Conservation (phyloP, 2,888 invertebrate genomes). For the Microplitis deprimator region DNA sequence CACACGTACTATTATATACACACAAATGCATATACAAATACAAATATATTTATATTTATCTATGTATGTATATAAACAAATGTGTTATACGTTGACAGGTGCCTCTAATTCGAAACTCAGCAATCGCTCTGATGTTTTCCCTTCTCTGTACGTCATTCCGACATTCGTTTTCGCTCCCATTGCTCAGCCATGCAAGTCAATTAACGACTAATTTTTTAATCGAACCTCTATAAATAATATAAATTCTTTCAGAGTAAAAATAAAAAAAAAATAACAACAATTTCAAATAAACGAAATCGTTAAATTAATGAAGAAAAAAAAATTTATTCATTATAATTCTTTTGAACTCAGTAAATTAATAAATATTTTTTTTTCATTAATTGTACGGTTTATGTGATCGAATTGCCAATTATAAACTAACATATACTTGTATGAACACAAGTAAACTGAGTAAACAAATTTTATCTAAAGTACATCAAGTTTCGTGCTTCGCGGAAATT, state of each 20-base stretch:
- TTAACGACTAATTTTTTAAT: conserved; percentile 31
- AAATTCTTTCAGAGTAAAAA: neutral
- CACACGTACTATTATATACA: conserved; percentile 25
- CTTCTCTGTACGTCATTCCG: conserved; percentile 5
- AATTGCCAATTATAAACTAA: conserved; percentile 15
- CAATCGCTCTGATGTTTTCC: conserved; percentile 23
- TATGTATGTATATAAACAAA: conserved; percentile 22
- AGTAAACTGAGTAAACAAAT: conserved; percentile 4
- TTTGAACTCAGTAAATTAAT: neutral
- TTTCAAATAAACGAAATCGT: conserved; percentile 5
- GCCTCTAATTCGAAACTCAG: conserved; percentile 31
- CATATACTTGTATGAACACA: neutral
- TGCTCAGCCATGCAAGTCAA: conserved; percentile 11
- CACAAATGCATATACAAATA: conserved; percentile 14
- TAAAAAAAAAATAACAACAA: neutral
- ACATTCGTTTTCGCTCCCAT: conserved; percentile 9
- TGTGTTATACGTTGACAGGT: neutral
- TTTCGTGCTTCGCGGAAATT: conserved; percentile 14
- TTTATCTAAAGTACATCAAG: conserved; percentile 18
- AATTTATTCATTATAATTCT: neutral
- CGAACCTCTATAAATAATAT: neutral
- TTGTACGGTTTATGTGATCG: neutral
- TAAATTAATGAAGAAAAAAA: neutral
- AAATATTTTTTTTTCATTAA: neutral
- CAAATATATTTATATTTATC: neutral